Conservation (phyloP, 2,888 invertebrate species). For the Isotomurus palustris region DNA sequence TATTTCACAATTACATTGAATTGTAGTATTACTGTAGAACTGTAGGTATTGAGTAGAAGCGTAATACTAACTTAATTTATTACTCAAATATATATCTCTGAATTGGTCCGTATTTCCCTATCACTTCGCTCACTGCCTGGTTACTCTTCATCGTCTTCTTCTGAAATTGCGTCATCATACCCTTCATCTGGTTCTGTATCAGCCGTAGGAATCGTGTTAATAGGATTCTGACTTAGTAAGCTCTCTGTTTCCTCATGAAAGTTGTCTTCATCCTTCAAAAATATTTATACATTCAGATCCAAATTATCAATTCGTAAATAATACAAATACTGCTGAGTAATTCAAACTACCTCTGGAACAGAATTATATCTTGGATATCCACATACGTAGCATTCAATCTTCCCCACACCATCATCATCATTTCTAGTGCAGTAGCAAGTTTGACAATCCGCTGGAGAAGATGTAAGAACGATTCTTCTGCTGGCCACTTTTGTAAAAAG, state of each 20-base stretch:
- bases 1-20: too few relatives aligned
- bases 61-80: too few relatives aligned
- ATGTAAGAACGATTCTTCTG: conserved; percentile 62
- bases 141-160: conserved; percentile 9
- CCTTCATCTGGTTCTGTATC: neutral
- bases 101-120: too few relatives aligned
- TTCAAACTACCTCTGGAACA: conserved; percentile 36
- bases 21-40: too few relatives aligned
- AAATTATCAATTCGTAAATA: too few relatives aligned
- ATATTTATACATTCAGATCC: too few relatives aligned
- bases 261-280: too few relatives aligned
- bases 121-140: too few relatives aligned
- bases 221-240: neutral
- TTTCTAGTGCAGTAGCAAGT: conserved; percentile 64
- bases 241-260: neutral
- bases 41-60: too few relatives aligned
- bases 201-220: neutral
- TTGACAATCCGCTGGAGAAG: conserved; percentile 59
- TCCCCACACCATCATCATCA: conserved; percentile 62
- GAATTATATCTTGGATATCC: conserved; percentile 51
- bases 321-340: too few relatives aligned
- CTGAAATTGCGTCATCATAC: neutral
- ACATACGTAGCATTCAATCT: conserved; percentile 63
- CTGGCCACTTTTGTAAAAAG: conserved; percentile 64
- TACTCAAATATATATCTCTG: too few relatives aligned